phyloP scores from a whole-genome alignment of 2,113 vertebrate genomes.

The Platycercus adscitus region DNA sequence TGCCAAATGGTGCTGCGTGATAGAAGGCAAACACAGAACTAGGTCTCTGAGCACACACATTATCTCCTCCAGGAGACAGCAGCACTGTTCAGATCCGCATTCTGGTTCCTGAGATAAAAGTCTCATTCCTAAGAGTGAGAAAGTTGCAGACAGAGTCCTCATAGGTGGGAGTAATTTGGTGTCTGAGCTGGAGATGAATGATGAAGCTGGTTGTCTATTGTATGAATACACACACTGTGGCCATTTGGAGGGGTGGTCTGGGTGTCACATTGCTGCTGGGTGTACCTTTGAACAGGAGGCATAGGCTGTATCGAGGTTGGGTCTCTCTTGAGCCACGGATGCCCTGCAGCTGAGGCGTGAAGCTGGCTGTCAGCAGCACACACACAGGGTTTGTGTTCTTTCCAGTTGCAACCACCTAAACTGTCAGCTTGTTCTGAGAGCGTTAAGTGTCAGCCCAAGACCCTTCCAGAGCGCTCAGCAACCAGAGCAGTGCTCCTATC shows the following conservation, averaged over 20 bases:
- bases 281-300: background rate
- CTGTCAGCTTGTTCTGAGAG: background rate
- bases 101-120: slow-evolving; percentile 9
- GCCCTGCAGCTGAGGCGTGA: background rate
- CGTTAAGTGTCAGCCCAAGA: background rate
- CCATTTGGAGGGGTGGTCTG: background rate
- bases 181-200: background rate
- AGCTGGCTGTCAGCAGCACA: background rate
- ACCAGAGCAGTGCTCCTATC: background rate
- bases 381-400: background rate
- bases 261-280: background rate
- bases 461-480: fast-evolving
- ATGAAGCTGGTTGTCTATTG: background rate
- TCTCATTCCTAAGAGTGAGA: slow-evolving; percentile 6
- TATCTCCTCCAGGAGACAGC: slow-evolving; percentile 50
- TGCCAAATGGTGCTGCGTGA: slow-evolving; percentile 30
- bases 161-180: slow-evolving; percentile 6
- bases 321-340: background rate
- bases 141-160: background rate
- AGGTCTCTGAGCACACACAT: background rate
- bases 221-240: background rate
- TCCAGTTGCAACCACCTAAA: background rate
- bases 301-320: background rate
- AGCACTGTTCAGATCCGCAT: background rate
- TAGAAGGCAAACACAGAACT: slow-evolving; percentile 4